Evolutionary conservation across 2,888 invertebrate species (phyloP).

Genomic region (Acheta domesticus): DNA sequence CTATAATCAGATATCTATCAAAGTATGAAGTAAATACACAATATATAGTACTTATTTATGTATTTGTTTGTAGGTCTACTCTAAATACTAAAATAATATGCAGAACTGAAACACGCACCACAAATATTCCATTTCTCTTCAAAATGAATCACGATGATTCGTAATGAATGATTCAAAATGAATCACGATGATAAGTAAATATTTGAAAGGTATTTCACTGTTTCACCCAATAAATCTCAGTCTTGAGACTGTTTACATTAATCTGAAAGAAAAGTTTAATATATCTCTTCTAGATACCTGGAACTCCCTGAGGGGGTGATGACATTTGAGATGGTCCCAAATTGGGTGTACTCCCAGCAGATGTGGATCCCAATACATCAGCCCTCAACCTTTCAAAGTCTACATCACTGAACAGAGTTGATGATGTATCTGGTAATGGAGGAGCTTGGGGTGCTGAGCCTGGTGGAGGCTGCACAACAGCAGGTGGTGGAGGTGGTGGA

Average conservation of each 20-base stretch:
- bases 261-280: too few species aligned
- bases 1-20: too few species aligned
- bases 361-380: slow-evolving; percentile 56
- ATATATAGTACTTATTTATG: background rate
- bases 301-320: slow-evolving; percentile 41
- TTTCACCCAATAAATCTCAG: too few species aligned
- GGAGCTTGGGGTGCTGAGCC: background rate
- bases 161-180: too few species aligned
- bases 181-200: too few species aligned
- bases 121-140: too few species aligned
- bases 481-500: background rate
- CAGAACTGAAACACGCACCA: too few species aligned
- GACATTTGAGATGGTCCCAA: slow-evolving; percentile 33
- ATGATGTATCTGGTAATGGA: slow-evolving; percentile 22
- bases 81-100: too few species aligned
- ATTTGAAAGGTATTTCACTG: too few species aligned
- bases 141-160: too few species aligned
- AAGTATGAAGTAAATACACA: slow-evolving; percentile 19
- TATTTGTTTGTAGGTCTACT: too few species aligned
- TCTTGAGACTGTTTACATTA: too few species aligned
- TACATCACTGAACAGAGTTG: slow-evolving; percentile 51
- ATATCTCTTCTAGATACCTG: slow-evolving; percentile 36
- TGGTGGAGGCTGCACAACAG: background rate
- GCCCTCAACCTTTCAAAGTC: slow-evolving; percentile 67
- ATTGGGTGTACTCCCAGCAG: slow-evolving; percentile 47